Conservation (phyloP, 2,888 invertebrate genomes). For the Neocrepidodera transversa region DNA sequence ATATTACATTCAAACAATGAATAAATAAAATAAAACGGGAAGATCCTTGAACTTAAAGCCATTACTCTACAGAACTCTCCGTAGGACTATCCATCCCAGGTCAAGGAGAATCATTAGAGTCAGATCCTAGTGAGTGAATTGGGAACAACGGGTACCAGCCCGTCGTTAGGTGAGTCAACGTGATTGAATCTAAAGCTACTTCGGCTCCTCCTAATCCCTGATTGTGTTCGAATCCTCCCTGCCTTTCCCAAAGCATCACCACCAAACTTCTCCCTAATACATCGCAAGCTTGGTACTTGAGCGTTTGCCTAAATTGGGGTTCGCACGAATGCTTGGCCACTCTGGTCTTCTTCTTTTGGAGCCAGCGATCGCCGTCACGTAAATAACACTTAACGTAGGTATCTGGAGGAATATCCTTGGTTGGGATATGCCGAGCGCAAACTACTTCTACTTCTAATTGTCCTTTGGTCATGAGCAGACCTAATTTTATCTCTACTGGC, state of each 20-base stretch:
- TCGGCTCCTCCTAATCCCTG: conserved; percentile 73
- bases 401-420: conserved; percentile 78
- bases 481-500: conserved; percentile 84
- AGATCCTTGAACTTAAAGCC: background rate
- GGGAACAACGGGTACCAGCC: conserved; percentile 94
- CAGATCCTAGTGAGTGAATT: conserved; percentile 80
- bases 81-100: conserved; percentile 43
- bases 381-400: conserved; percentile 92
- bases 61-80: conserved; percentile 40
- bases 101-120: conserved; percentile 64
- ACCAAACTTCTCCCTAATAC: conserved; percentile 82
- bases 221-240: conserved; percentile 88
- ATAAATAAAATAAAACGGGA: background rate
- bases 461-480: conserved; percentile 89
- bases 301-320: conserved; percentile 86
- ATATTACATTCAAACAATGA: too few relatives aligned
- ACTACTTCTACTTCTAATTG: conserved; percentile 89
- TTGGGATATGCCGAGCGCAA: conserved; percentile 73
- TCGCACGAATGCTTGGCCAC: conserved; percentile 82
- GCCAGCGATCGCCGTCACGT: conserved; percentile 85
- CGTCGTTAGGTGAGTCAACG: conserved; percentile 79
- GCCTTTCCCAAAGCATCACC: conserved; percentile 92
- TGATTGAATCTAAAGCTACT: conserved; percentile 76
- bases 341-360: conserved; percentile 91
- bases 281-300: conserved; percentile 84